These are phyloP conservation scores for Drosophila mayri DNA, from an alignment of 1,140 invertebrate genomes.

Conservation along the genomic window DNA sequence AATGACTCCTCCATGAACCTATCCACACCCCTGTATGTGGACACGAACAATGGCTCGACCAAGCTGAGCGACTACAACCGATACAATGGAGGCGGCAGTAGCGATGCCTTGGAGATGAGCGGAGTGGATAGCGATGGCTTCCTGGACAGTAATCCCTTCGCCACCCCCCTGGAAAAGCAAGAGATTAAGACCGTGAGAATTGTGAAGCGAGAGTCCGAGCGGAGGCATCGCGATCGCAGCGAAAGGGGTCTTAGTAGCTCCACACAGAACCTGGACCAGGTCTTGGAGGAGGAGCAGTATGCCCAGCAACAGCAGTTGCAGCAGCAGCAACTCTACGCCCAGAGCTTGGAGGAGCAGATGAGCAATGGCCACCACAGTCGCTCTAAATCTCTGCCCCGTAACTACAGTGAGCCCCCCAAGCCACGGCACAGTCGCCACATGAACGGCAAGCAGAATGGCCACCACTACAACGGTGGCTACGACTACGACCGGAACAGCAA, in stretches of 20 bases:
- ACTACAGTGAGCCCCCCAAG: constrained; percentile 76
- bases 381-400: constrained; percentile 78
- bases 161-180: constrained; percentile 92
- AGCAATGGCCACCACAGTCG: constrained; percentile 70
- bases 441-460: constrained; percentile 74
- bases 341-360: constrained; percentile 66
- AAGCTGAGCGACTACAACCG: constrained; percentile 77
- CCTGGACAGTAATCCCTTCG: constrained; percentile 86
- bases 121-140: constrained; percentile 86
- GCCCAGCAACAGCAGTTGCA: constrained; percentile 53
- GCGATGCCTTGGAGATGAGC: constrained; percentile 77
- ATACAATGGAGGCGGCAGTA: constrained; percentile 71
- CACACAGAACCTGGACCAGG: constrained; percentile 86
- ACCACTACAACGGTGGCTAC: constrained; percentile 63
- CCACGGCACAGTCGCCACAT: constrained; percentile 58
- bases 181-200: constrained; percentile 97
- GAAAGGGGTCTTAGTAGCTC: constrained; percentile 81
- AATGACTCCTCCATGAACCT: constrained; percentile 76
- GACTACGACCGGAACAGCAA: constrained; percentile 79
- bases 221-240: constrained; percentile 91
- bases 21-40: constrained; percentile 86
- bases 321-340: constrained; percentile 53
- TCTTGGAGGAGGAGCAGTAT: constrained; percentile 86
- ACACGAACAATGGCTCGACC: constrained; percentile 85
- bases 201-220: constrained; percentile 95